Evolutionary conservation across 2,797 vertebrate genomes (phyloP), one percentile per base, ranked within the genome.

Genomic region (Pelodytes ibericus): DNA sequence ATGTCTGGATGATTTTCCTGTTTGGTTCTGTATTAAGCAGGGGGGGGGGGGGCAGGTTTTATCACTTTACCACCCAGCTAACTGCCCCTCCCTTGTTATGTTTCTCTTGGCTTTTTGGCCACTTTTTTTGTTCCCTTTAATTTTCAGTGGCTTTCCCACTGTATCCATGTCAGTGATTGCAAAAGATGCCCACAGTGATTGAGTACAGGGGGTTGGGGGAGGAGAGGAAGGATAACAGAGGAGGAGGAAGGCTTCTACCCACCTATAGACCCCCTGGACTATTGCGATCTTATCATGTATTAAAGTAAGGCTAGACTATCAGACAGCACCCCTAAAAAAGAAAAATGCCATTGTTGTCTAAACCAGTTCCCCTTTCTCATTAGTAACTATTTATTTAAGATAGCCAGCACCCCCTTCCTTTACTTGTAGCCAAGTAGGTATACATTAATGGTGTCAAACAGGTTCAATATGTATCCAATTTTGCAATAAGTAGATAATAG

Each of bases 61-160:
- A 91, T 92, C 86, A 78, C 63, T 84, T 84, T 81, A 75, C 79
- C 82, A 80, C 73, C 77, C 71, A 81, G 79, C 80, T 65, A 71
- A 78, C 86, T 77, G 89, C 88, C 86, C 91, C 92, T 90, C 91
- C 90, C 90, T 87, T 84, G 36, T 7, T 74, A 60, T 79, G 69
- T 81, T 70, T 81, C 71, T n/a, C 27, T 47, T 56, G 80, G 30
- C 79, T 79, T 53, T 53, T 53, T 53, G 49, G 24, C 49, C 24
- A 53, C 4, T 53, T 10, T 49, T 49, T 59, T 61, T 61, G 30
- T 79, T 66, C 76, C 61, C 61, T 24, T 60, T 71, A 58, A 65
- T 27, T 53, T 68, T 16, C 66, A 41, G 27, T 0, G 58, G n/a
- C n/a, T 66, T 77, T 65, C 71, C 79, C 58, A 61, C 64, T 71